Percentiles rank a stretch among this genome's conserved stretches.
These are phyloP conservation scores for Corythoichthys haematopterus DNA, from an alignment of 2,113 vertebrate genomes.

Conservation along the genomic window DNA sequence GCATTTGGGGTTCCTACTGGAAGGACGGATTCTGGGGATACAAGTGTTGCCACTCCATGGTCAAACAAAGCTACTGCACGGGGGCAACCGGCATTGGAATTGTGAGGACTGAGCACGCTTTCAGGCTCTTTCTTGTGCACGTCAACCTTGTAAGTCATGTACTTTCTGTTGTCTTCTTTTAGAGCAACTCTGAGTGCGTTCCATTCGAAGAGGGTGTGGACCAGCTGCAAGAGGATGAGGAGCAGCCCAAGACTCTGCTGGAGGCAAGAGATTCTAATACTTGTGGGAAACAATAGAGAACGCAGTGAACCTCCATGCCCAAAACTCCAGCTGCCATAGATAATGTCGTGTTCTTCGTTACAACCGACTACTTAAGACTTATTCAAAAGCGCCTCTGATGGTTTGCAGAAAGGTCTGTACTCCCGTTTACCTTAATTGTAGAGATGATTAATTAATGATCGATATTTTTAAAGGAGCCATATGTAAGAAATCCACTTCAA, in stretches of 20 bases:
- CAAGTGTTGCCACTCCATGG: conserved; percentile 93
- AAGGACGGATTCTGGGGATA: conserved; percentile 93
- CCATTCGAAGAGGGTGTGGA: conserved; percentile 71
- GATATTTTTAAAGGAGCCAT: no score
- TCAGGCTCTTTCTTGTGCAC: not conserved
- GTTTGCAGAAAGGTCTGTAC: no score
- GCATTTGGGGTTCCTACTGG: conserved; percentile 97
- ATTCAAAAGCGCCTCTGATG: no score
- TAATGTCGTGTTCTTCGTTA: no score
- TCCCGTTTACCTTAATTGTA: not conserved
- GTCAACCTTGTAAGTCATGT: not conserved
- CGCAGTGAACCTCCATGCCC: not conserved
- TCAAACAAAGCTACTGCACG: conserved; percentile 95
- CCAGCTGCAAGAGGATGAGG: conserved; percentile 57
- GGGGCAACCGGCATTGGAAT: conserved; percentile 83
- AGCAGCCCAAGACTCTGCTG: conserved; percentile 82
- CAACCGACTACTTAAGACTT: no score
- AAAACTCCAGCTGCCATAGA: no score
- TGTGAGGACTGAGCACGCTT: conserved; percentile 69
- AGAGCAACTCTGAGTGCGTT: conserved; percentile 53
- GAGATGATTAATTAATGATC: no score
- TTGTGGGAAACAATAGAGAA: not conserved
- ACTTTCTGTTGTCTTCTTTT: not conserved
- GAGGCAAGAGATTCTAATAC: conserved; percentile 70
- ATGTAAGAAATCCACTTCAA: no score